Conservation (phyloP, 2,113 vertebrate genomes). For the Nibea coibor region DNA sequence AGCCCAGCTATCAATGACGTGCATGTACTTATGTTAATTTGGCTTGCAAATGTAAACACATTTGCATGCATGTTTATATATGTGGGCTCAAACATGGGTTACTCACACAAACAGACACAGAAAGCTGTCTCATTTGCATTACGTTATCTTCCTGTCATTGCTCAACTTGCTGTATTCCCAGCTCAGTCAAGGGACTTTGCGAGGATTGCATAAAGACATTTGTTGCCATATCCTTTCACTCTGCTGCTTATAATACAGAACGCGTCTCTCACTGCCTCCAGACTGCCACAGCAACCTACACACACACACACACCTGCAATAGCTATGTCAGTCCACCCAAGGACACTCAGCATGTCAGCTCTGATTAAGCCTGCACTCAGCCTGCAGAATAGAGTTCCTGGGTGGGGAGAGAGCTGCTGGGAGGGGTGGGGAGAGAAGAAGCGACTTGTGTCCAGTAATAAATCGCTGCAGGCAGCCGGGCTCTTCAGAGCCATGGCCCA, state of each 20-base stretch:
- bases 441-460: conserved; percentile 76
- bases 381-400: conserved; percentile 67
- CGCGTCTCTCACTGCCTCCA: conserved; percentile 26
- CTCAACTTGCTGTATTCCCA: not conserved
- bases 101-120: conserved; percentile 16
- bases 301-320: conserved; percentile 60
- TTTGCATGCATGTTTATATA: conserved; percentile 40
- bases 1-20: conserved; percentile 22
- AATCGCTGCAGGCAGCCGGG: conserved; percentile 75
- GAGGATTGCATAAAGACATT: conserved; percentile 17
- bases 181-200: conserved; percentile 14
- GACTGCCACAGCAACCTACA: conserved; percentile 28
- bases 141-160: conserved; percentile 11
- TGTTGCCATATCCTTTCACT: conserved; percentile 45
- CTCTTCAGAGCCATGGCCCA: conserved; percentile 61
- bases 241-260: conserved; percentile 55
- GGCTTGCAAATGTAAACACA: conserved; percentile 43
- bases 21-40: conserved; percentile 46
- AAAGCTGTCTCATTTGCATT: conserved; percentile 33
- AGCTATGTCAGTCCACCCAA: conserved; percentile 67
- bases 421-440: conserved; percentile 24
- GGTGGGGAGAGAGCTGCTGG: conserved; percentile 25
- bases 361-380: conserved; percentile 77
- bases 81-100: conserved; percentile 6
- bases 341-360: conserved; percentile 72